Evolutionary conservation across 1,140 invertebrate species (phyloP).

Genomic region (Temnothorax nylanderi): DNA sequence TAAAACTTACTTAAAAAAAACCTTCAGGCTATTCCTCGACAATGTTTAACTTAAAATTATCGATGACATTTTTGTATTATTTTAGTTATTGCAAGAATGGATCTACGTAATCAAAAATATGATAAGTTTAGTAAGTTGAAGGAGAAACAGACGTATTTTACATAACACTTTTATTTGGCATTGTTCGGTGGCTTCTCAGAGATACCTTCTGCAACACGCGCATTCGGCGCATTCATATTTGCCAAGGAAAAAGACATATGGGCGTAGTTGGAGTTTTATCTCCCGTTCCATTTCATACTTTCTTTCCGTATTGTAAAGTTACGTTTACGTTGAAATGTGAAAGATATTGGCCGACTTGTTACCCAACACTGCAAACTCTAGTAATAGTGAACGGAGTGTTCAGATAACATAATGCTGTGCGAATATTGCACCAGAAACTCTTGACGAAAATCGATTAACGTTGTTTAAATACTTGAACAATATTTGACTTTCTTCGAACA

Average conservation of each 20-base stretch:
- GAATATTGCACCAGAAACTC: not conserved
- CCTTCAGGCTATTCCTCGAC: not conserved
- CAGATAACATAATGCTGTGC: not conserved
- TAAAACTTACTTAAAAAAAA: not conserved
- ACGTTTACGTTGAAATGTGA: not conserved
- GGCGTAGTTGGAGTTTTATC: not conserved
- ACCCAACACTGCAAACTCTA: not conserved
- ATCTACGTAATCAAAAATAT: not conserved
- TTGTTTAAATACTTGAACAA: not conserved
- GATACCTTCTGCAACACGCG: not conserved
- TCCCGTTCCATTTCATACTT: not conserved
- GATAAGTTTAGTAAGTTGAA: constrained; percentile 1
- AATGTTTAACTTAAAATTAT: not conserved
- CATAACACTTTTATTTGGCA: not conserved
- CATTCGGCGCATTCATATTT: not conserved
- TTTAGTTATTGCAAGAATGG: not conserved
- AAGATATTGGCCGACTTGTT: not conserved
- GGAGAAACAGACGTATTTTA: not conserved
- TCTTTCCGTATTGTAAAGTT: not conserved
- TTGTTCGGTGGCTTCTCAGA: not conserved
- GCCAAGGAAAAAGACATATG: not conserved
- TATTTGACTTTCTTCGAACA: not conserved
- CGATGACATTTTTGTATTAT: not conserved
- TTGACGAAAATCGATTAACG: not conserved
- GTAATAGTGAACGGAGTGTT: not conserved